phyloP scores from a whole-genome alignment of 2,113 vertebrate species.

The Pachypanchax playfairii region DNA sequence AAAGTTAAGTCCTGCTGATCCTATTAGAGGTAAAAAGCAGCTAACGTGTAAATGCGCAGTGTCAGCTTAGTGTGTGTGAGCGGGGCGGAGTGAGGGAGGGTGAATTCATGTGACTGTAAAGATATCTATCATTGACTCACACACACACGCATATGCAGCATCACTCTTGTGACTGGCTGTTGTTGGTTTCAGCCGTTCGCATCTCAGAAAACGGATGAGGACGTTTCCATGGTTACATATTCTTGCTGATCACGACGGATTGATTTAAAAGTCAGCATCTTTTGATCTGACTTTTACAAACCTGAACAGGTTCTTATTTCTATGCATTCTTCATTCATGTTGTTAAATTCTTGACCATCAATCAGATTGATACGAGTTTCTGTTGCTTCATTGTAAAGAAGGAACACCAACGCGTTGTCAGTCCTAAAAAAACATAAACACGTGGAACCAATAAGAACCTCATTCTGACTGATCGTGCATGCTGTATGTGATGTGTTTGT shows the following conservation, averaged over 20 bases:
- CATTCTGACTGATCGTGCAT: no score
- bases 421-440: no score
- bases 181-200: not conserved
- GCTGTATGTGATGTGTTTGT: no score
- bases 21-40: conserved; percentile 89
- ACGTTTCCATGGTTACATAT: not conserved
- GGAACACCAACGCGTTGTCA: no score
- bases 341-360: no score
- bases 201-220: not conserved
- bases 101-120: conserved; percentile 34
- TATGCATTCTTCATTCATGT: not conserved
- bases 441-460: no score
- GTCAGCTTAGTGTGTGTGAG: conserved; percentile 81
- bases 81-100: conserved; percentile 4
- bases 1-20: conserved; percentile 87
- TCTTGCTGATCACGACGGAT: not conserved
- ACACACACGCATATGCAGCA: not conserved
- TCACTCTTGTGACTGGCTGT: not conserved
- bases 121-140: not conserved
- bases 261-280: not conserved
- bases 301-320: no score
- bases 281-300: not conserved
- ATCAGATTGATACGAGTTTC: no score
- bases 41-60: conserved; percentile 87
- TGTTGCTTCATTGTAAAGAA: not conserved